Base-by-base conservation (phyloP, 2,888 invertebrate species). In the Philopedon plagiatum region DNA sequence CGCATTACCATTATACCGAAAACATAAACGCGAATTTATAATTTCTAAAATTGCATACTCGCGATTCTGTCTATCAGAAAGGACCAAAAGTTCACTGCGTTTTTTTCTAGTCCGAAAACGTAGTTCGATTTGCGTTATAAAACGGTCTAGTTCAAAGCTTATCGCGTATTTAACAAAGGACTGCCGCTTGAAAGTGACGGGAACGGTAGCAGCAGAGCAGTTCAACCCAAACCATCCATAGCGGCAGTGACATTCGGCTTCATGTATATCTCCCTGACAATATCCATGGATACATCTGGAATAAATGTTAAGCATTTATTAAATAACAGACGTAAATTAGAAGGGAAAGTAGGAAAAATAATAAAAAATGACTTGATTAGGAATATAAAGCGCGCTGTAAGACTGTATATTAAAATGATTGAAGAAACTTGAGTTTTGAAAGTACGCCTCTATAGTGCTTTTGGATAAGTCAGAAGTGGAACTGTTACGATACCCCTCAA, bases 141-240 rank as follows among this genome's bases (percentile, higher is more conserved):
- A 97, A 78, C 94, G 90, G 81, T 96, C 95, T 0, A 96, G 96
- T 83, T 97, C 96, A 83, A 97, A 97, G 79, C 96, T 96, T 37
- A 98, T 87, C 1, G 97, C 96, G 84, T 98, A 98, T 84, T 97
- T 97, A 11, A 98, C 96, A 85, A 97, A 98, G 77, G 97, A 97
- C 84, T 96, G 94, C 0, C 93, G 92, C 82, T 95, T 93, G 85
- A 98, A 97, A 71, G 97, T 96, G 0, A 96, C 94, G 0, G 96
- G 95, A 56, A 93, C 93, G 0, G 96, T 97, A 57, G 93, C 91
- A 49, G 93, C 90, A 80, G 93, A 92, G 82, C 96, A 96, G 0
- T 93, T 92, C 0, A 94, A 94, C 8, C 98, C 98, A 0, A 94
- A 94, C 93, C 94, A 99, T 9, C 99, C 98, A 0, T 98, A 96